Base-by-base conservation (phyloP, 1,140 invertebrate species). In the Planococcus citri region DNA sequence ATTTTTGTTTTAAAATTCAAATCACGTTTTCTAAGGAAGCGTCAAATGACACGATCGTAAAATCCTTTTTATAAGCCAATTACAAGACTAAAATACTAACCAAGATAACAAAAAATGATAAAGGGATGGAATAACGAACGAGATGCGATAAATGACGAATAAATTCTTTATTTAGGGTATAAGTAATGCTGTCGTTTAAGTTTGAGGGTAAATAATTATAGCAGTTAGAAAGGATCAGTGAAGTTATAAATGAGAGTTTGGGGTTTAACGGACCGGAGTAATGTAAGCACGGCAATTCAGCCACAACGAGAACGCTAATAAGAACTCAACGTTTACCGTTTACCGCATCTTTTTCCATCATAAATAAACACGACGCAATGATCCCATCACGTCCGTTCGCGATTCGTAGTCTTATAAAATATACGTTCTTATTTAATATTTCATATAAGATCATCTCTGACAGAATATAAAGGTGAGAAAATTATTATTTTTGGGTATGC, bases 241-340 rank as follows among this genome's bases (percentile, higher is more conserved):
- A 27, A 64, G 60, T 64, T 64, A 64, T 64, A 64, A 64, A 64
- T 64, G 60, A 64, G 60, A 64, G 60, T 64, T 64, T 64, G 25
- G 60, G 60, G 60, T 64, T 64, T 64, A 64, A 64, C 60, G 60
- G 60, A 64, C 60, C 60, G 60, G 25, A 27, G 60, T 64, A 64
- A 64, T 64, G 60, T 64, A 64, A 64, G 60, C 60, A 64, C 60
- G n/a, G 60, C 60, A 64, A 64, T 64, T 64, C 60, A 64, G 60
- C 60, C 60, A 25, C 60, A 64, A 64, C 60, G 21, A 64, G 60
- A 64, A 64, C 60, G 25, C 25, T 64, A 64, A 64, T 64, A 64
- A 20, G 60, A 64, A 27, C 60, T 64, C 60, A 25, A 25, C 60
- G 22, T 64, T 64, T 20, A 14, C 60, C 25, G 21, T 64, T 64